These are phyloP conservation scores for Tetramorium alpestre DNA, from an alignment of 1,140 invertebrate genomes.

Conservation along the genomic window DNA sequence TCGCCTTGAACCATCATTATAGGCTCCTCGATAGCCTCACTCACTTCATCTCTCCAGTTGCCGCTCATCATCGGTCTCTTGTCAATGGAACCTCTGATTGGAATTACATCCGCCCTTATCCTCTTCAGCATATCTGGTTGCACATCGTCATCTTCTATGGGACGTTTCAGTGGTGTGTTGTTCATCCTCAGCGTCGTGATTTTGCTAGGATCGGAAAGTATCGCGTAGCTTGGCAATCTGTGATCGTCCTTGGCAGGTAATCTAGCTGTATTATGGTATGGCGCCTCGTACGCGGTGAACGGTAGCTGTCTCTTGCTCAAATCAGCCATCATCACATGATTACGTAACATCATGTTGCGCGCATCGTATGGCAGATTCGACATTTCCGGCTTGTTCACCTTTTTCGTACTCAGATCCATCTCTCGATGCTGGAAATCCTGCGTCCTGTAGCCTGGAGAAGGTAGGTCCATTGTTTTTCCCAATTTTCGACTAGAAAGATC, in stretches of 20 bases:
- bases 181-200: slow-evolving; percentile 80
- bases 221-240: slow-evolving; percentile 81
- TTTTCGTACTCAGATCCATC: slow-evolving; percentile 84
- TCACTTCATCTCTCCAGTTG: slow-evolving; percentile 85
- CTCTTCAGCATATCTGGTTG: slow-evolving; percentile 78
- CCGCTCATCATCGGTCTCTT: slow-evolving; percentile 73
- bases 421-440: slow-evolving; percentile 82
- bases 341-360: slow-evolving; percentile 80
- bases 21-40: slow-evolving; percentile 91
- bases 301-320: slow-evolving; percentile 82
- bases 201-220: slow-evolving; percentile 83
- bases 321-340: slow-evolving; percentile 82
- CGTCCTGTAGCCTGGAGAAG: slow-evolving; percentile 70
- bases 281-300: slow-evolving; percentile 76
- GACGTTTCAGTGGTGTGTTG: slow-evolving; percentile 75
- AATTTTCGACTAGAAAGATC: slow-evolving; percentile 83
- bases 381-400: slow-evolving; percentile 73
- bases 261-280: slow-evolving; percentile 76
- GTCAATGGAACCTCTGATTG: slow-evolving; percentile 77
- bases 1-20: slow-evolving; percentile 90
- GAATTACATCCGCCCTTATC: slow-evolving; percentile 79
- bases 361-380: slow-evolving; percentile 78
- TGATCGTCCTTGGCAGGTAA: slow-evolving; percentile 79
- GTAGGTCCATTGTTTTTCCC: slow-evolving; percentile 73
- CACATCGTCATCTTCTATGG: slow-evolving; percentile 78